Evolutionary conservation across 1,140 invertebrate species (phyloP), one percentile per base, ranked within the genome.

Genomic region (Nasonia giraulti): DNA sequence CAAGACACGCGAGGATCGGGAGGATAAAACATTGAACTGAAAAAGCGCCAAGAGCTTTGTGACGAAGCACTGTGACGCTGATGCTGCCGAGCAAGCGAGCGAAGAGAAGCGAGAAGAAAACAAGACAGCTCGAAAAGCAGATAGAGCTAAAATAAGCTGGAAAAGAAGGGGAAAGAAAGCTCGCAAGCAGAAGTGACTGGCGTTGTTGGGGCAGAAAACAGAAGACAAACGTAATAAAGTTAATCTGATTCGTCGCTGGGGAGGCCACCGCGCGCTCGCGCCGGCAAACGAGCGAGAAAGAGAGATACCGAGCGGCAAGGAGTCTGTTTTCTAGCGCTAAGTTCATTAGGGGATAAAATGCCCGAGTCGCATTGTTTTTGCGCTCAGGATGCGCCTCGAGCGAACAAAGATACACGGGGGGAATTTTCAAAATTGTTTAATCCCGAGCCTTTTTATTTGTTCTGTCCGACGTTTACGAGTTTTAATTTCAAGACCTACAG

Each of bases 181-280:
- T 50, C 50, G 20, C 14, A 47, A 76, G 80, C 23, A 20, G 89
- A 89, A 89, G 88, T 88, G 91, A 91, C 86, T 89, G 88, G 86
- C 87, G 86, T 87, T 88, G 87, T 90, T 86, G 87, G 89, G 86
- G 86, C 73, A 88, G 89, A 89, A 91, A 91, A 91, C 89, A 90
- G 88, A 90, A 89, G 89, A 91, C 89, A 91, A 91, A 91, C 88
- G 90, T 89, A 92, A 92, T 92, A 92, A 92, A 92, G 91, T 90
- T 92, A 92, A 92, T 92, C 90, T 87, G 89, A 91, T 92, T 91
- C 89, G 88, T 90, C 86, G 87, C 85, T 86, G 85, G 86, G 86
- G 86, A 62, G 55, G 17, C 55, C 78, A 68, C 20, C 80, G 86
- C 73, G 86, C 77, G 40, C 33, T 37, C 33, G 40, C 40, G 40